Evolutionary conservation across 2,113 vertebrate genomes (phyloP).

Genomic region (Meles meles): DNA sequence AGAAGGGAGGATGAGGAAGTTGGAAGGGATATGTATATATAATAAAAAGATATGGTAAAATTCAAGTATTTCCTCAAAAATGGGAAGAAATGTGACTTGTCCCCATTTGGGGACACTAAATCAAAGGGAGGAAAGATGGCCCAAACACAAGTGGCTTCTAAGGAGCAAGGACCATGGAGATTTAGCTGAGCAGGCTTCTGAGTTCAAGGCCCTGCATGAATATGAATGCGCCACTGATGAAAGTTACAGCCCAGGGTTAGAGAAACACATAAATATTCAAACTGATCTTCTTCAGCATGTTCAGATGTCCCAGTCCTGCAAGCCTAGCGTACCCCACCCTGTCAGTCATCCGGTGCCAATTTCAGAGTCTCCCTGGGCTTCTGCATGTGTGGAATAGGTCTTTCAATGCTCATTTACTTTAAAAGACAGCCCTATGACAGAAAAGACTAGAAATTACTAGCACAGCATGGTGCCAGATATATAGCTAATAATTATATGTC

Average conservation of each 20-base stretch:
- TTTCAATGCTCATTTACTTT: conserved; percentile 15
- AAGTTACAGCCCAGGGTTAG: background rate
- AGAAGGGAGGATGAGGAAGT: background rate
- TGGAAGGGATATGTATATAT: background rate
- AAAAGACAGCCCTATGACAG: background rate
- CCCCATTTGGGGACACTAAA: background rate
- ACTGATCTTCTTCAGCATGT: background rate
- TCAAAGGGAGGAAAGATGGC: background rate
- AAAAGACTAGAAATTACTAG: conserved; percentile 32
- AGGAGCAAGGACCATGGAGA: background rate
- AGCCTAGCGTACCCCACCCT: background rate
- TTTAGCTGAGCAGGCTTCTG: background rate
- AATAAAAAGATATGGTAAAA: conserved; percentile 1
- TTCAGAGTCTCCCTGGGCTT: background rate
- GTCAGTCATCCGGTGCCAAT: background rate
- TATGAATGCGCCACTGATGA: background rate
- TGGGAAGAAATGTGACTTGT: background rate
- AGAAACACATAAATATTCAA: background rate
- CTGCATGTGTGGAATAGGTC: background rate
- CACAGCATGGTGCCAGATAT: background rate
- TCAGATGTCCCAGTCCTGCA: background rate
- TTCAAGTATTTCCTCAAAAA: background rate
- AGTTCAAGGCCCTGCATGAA: background rate
- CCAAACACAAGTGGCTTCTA: background rate
- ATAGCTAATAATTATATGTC: background rate